These are phyloP conservation scores for Augochlorella aurata DNA, from an alignment of 2,888 invertebrate species.

Conservation along the genomic window DNA sequence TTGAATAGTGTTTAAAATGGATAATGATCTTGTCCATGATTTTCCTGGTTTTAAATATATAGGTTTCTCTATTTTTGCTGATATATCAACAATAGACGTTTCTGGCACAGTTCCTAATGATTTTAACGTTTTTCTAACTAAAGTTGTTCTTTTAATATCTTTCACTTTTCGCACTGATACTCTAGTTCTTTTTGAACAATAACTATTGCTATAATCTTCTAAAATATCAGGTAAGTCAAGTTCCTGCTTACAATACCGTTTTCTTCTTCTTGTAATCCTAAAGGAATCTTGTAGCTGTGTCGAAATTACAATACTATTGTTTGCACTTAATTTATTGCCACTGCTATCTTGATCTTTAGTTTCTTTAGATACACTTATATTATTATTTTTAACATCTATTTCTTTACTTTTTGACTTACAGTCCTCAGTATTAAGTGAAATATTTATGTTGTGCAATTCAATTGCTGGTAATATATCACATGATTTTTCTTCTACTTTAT, in stretches of 20 bases:
- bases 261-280: slow-evolving; percentile 65
- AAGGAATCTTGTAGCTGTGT: slow-evolving; percentile 67
- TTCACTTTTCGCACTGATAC: background rate
- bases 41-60: slow-evolving; percentile 86
- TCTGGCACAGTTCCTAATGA: slow-evolving; percentile 6
- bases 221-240: slow-evolving; percentile 46
- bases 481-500: background rate
- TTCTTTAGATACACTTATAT: background rate
- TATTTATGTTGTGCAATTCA: background rate
- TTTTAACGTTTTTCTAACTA: background rate
- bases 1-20: slow-evolving; percentile 83
- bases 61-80: background rate
- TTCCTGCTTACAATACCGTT: slow-evolving; percentile 59
- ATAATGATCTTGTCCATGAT: slow-evolving; percentile 87
- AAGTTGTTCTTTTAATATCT: slow-evolving; percentile 5
- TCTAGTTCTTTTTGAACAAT: background rate
- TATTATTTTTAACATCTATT: background rate
- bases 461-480: background rate
- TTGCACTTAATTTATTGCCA: background rate
- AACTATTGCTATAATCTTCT: slow-evolving; percentile 33
- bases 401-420: background rate
- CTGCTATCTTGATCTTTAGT: background rate
- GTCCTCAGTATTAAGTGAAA: background rate
- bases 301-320: slow-evolving; percentile 33
- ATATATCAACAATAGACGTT: background rate